Evolutionary conservation across 1,140 invertebrate genomes (phyloP), one percentile per base, ranked within the genome.

Genomic region (Drosophila aff.): DNA sequence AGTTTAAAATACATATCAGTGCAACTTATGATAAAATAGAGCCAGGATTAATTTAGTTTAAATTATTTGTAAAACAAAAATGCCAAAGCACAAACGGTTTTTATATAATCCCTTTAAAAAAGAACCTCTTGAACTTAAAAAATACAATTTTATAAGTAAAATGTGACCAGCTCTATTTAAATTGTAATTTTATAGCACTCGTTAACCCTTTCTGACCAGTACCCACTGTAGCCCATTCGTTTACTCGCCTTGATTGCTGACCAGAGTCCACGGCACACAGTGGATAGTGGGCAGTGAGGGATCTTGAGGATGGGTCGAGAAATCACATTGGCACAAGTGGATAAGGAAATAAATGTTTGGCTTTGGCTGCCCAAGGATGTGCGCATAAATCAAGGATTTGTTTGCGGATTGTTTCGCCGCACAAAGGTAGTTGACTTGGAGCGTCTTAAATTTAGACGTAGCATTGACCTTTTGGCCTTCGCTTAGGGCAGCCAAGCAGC

Each of bases 301-400:
- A 18, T 31, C 28, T 18, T 33, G 33, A 55, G 49, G 40, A 43
- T 43, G 64, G 49, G 28, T 65, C 57, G 38, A 38, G 67, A 75
- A 89, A 89, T 90, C 85, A 80, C 79, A 82, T 89, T 85, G 84
- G 81, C 90, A 92, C 82, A 81, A 91, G 82, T 86, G 90, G 85
- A 92, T 92, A 92, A 92, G 90, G 90, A 92, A 90, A 92, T 92
- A 92, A 92, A 92, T 92, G 90, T 90, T 90, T 90, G 86, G 79
- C 80, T 82, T 76, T 79, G 67, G 69, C 69, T 78, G 81, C 75
- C 82, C 69, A 78, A 85, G 81, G 89, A 91, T 89, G 85, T 83
- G 86, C 78, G 85, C 85, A 92, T 92, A 92, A 92, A 92, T 92
- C 90, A 92, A 92, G 90, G 90, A 92, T 92, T 92, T 92, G 85